Evolutionary conservation across 2,113 vertebrate genomes (phyloP).

Genomic region (Hypocryptadius cinnamomeus): DNA sequence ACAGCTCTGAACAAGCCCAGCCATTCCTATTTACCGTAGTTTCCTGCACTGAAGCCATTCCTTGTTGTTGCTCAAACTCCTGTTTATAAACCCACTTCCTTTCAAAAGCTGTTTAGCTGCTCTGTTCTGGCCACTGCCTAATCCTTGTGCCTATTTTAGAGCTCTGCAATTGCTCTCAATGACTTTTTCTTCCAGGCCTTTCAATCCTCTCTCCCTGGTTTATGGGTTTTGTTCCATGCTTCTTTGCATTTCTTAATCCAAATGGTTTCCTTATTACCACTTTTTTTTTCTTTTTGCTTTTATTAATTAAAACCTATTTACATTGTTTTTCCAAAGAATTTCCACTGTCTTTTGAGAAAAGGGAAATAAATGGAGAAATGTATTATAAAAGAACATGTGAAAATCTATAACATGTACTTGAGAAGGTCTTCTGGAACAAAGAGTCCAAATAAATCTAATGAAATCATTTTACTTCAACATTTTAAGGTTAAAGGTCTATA

Average conservation of each 20-base stretch:
- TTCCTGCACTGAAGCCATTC: background rate
- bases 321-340: background rate
- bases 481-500: background rate
- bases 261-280: background rate
- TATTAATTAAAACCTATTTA: background rate
- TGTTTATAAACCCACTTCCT: background rate
- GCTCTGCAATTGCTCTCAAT: background rate
- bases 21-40: background rate
- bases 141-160: background rate
- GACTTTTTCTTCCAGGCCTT: background rate
- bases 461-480: background rate
- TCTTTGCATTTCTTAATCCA: background rate
- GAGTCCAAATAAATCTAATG: background rate
- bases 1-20: background rate
- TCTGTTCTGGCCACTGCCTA: background rate
- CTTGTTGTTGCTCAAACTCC: background rate
- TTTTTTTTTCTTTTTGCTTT: background rate
- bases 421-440: background rate
- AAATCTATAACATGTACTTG: background rate
- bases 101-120: background rate
- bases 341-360: background rate
- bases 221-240: background rate
- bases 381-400: background rate
- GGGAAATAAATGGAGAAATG: background rate
- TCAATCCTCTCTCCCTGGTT: background rate